These are phyloP conservation scores for Oreochromis grahami DNA, from an alignment of 2,797 vertebrate species.

Conservation along the genomic window DNA sequence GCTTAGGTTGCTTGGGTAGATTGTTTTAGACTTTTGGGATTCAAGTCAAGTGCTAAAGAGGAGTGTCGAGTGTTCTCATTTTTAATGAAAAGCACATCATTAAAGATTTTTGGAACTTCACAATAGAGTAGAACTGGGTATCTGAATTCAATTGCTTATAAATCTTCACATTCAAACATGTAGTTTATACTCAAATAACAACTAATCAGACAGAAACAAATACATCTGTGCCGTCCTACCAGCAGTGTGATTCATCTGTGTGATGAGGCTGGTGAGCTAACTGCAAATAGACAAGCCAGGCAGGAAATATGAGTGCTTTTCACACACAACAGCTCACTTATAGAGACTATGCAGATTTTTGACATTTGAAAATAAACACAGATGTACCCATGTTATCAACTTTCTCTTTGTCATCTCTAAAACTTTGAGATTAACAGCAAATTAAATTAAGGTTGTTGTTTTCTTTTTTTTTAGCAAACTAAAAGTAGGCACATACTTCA, in stretches of 20 bases:
- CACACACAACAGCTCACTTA: not conserved
- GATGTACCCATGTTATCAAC: not conserved
- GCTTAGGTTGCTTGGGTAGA: not conserved
- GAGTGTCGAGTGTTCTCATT: not conserved
- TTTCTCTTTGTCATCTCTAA: not conserved
- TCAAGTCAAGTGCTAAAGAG: not conserved
- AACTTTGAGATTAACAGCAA: not conserved
- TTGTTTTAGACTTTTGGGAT: not conserved
- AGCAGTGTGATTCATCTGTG: not conserved
- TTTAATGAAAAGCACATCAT: not conserved
- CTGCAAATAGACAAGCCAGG: not conserved
- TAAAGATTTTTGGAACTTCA: not conserved
- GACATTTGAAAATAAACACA: not conserved
- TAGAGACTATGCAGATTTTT: not conserved
- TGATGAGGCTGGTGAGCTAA: not conserved
- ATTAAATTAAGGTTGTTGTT: not conserved
- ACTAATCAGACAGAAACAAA: not conserved
- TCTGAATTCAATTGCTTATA: not conserved
- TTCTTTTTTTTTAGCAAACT: not conserved
- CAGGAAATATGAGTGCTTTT: not conserved
- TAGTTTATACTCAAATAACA: not conserved
- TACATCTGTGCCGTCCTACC: not conserved
- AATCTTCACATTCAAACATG: not conserved
- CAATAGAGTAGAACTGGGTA: not conserved
- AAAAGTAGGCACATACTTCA: not conserved